Conservation (phyloP, 2,113 vertebrate genomes). For the Hepsetus odoe region DNA sequence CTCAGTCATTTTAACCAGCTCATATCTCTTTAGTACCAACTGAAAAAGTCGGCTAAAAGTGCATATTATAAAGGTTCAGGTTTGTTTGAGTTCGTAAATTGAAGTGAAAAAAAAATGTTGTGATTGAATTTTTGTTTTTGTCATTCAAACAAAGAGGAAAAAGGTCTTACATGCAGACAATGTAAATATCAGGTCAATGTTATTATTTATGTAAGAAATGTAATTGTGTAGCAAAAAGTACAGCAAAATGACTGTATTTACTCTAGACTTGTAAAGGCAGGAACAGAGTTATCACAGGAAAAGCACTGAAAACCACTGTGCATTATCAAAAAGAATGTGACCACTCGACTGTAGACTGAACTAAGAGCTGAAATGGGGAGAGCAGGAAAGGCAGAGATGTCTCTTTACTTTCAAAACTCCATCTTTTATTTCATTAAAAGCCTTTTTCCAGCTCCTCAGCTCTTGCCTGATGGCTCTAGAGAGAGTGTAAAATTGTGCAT, state of each 20-base stretch:
- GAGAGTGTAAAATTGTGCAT: constrained; percentile 56
- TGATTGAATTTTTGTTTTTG: too few relatives aligned
- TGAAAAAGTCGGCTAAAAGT: too few relatives aligned
- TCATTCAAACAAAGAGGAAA: too few relatives aligned
- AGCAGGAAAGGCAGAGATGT: constrained; percentile 21
- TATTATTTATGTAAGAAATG: not conserved
- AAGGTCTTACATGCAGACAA: too few relatives aligned
- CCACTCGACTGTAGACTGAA: not conserved
- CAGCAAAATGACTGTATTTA: too few relatives aligned
- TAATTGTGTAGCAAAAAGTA: not conserved
- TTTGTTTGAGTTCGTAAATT: too few relatives aligned
- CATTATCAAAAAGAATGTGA: not conserved
- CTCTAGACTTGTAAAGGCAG: too few relatives aligned
- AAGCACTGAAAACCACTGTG: not conserved
- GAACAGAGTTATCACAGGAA: not conserved
- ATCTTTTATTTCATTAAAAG: constrained; percentile 40
- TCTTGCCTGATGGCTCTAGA: constrained; percentile 29
- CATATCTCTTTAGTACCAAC: too few relatives aligned
- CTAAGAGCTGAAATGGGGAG: not conserved
- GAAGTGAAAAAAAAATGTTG: too few relatives aligned
- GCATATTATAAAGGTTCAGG: too few relatives aligned
- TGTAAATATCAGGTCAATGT: not conserved
- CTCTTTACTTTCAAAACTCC: constrained; percentile 35
- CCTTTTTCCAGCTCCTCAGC: constrained; percentile 25
- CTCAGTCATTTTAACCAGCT: too few relatives aligned